These are phyloP conservation scores for Latrodectus hesperus DNA, from an alignment of 2,888 invertebrate genomes.

Conservation along the genomic window DNA sequence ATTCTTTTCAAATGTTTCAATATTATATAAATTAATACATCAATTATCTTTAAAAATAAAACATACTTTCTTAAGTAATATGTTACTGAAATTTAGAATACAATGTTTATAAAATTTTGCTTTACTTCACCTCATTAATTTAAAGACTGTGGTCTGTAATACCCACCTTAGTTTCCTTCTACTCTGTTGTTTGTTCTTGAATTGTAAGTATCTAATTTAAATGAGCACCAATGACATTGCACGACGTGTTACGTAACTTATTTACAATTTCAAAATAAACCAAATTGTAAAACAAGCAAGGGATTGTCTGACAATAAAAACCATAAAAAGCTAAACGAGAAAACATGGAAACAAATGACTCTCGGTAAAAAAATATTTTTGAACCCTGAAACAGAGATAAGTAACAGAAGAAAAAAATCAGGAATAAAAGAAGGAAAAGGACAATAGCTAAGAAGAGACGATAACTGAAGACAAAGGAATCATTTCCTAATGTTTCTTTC, in stretches of 20 bases:
- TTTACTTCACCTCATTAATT: no score
- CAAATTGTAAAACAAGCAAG: slow-evolving; percentile 1
- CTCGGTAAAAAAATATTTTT: neutral
- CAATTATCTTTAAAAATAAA: no score
- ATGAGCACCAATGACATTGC: slow-evolving; percentile 26
- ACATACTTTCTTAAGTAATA: no score
- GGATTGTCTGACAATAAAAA: slow-evolving; percentile 24
- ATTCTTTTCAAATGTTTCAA: no score
- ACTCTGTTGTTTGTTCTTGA: no score
- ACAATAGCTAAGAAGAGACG: neutral
- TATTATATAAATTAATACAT: no score
- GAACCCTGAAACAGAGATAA: neutral
- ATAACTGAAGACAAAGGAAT: slow-evolving; percentile 50
- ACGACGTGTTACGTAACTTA: slow-evolving; percentile 39
- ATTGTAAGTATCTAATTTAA: slow-evolving; percentile 16
- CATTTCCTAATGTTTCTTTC: slow-evolving; percentile 53
- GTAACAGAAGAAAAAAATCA: neutral
- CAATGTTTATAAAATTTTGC: no score
- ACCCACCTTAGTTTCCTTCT: no score
- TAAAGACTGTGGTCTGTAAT: no score
- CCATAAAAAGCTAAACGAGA: neutral
- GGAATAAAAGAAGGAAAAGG: neutral
- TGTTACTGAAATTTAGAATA: no score
- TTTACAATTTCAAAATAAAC: slow-evolving; percentile 45
- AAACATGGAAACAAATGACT: slow-evolving; percentile 3